These are phyloP conservation scores for Parazoanthus atlanticus DNA, from an alignment of 92 coral and sea anemone genomes.

Conservation along the genomic window DNA sequence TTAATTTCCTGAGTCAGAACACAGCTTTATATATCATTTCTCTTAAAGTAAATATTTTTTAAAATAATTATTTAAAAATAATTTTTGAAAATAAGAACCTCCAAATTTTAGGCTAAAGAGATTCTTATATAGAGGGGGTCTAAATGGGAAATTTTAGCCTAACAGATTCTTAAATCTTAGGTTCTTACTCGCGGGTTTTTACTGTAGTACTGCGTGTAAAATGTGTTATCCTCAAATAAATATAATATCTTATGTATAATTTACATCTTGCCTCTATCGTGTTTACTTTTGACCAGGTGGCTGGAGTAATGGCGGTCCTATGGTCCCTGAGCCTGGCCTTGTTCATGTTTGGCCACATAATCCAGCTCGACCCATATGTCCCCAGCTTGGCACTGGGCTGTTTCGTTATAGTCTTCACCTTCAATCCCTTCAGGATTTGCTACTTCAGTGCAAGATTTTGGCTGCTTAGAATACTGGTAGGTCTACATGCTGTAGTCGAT, in stretches of 20 bases:
- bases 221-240: neutral
- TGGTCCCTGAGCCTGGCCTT: conserved; percentile 82
- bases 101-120: no score
- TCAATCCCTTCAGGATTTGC: conserved; percentile 88
- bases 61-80: no score
- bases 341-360: conserved; percentile 68
- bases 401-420: conserved; percentile 68
- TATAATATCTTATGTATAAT: neutral
- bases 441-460: conserved; percentile 91
- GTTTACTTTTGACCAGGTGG: conserved; percentile 61
- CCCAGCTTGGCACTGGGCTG: conserved; percentile 80
- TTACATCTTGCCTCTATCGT: neutral
- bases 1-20: no score
- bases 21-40: no score
- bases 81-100: no score
- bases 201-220: neutral
- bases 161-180: no score
- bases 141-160: no score
- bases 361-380: conserved; percentile 66
- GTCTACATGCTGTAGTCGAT: conserved; percentile 14
- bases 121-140: no score
- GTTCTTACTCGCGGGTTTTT: no score
- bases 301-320: conserved; percentile 78
- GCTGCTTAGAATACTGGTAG: conserved; percentile 89
- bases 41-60: no score